phyloP scores from a whole-genome alignment of 2,797 vertebrate genomes.

The Sciurus vulgaris region DNA sequence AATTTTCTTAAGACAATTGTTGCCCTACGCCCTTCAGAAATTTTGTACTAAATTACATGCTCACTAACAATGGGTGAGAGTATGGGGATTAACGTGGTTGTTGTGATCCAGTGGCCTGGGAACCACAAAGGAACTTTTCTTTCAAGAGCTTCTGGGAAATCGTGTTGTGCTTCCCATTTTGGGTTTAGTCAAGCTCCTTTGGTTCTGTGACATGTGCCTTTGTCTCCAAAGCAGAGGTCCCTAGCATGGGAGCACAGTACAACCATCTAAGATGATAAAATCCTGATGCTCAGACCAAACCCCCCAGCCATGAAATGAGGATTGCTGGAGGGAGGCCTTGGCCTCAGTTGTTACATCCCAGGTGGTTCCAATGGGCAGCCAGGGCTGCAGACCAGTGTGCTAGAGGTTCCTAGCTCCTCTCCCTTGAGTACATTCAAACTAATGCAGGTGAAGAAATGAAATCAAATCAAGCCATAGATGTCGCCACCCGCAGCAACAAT shows the following conservation, averaged over 20 bases:
- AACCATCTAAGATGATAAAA: neutral
- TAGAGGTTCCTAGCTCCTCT: neutral
- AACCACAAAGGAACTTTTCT: neutral
- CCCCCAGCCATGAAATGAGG: neutral
- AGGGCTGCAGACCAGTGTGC: neutral
- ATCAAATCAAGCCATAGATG: constrained; percentile 53
- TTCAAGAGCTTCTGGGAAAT: neutral
- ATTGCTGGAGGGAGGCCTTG: too few relatives aligned
- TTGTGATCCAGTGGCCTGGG: neutral
- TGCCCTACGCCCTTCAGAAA: neutral
- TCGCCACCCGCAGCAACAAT: too few relatives aligned
- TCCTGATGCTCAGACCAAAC: neutral
- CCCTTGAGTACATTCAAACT: neutral
- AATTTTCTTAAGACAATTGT: neutral
- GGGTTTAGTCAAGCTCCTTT: neutral
- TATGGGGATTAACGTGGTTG: neutral
- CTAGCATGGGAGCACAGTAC: neutral
- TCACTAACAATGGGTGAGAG: neutral
- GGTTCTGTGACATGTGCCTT: neutral
- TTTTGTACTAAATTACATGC: neutral
- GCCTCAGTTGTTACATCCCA: neutral
- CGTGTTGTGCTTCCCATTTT: neutral
- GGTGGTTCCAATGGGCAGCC: neutral
- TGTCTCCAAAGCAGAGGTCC: neutral
- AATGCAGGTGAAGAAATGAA: constrained; percentile 61